These are phyloP conservation scores for Clistopyga incitator DNA, from an alignment of 2,888 invertebrate genomes.

Conservation along the genomic window DNA sequence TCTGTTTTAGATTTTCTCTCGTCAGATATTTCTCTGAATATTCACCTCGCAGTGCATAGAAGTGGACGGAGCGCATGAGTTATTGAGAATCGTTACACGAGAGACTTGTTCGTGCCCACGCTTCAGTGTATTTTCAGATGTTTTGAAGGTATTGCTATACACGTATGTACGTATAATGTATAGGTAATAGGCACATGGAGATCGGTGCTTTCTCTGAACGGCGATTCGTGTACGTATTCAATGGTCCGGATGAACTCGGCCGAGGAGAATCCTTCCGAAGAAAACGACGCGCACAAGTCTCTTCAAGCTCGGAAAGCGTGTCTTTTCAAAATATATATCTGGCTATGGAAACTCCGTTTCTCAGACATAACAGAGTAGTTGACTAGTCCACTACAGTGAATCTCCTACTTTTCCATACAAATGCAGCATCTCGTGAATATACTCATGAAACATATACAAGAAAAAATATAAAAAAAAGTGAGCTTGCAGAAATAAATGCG, in stretches of 20 bases:
- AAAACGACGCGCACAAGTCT: slow-evolving; percentile 15
- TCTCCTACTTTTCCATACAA: neutral
- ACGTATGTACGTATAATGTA: neutral
- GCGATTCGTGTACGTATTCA: neutral
- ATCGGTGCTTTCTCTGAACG: neutral
- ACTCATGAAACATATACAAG: neutral
- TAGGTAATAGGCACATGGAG: neutral
- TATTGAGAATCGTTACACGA: neutral
- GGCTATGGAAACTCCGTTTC: neutral
- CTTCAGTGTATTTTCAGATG: neutral
- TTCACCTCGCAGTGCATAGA: neutral
- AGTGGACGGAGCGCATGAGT: neutral
- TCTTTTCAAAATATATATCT: neutral
- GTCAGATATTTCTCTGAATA: neutral
- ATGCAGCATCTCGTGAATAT: neutral
- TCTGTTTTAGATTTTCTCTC: neutral
- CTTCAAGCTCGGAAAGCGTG: slow-evolving; percentile 1
- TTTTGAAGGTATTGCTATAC: neutral
- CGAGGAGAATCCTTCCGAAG: slow-evolving; percentile 3
- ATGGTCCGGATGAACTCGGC: slow-evolving; percentile 4
- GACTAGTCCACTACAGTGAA: neutral
- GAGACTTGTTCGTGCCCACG: neutral
- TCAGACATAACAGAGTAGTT: neutral
- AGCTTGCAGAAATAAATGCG: no score
- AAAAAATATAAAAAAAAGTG: no score